Evolutionary conservation across 2,888 invertebrate species (phyloP).

Genomic region (Rutpela maculata): DNA sequence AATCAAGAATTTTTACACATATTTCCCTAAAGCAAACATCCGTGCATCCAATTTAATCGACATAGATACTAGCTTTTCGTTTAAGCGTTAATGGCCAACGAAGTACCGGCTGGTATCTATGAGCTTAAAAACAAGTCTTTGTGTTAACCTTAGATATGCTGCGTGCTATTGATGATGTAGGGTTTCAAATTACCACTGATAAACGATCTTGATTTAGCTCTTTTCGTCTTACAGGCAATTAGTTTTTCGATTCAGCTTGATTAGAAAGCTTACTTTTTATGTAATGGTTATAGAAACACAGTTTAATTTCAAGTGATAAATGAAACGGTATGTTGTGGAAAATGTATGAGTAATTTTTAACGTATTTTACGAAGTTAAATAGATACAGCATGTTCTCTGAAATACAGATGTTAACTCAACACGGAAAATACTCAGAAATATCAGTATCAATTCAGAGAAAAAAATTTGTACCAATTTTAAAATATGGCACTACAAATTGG

Average conservation of each 20-base stretch:
- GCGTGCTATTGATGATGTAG: conserved; percentile 16
- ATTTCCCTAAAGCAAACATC: neutral
- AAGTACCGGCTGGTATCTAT: conserved; percentile 14
- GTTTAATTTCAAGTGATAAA: neutral
- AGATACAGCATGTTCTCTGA: no score
- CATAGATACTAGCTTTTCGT: neutral
- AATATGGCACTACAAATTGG: no score
- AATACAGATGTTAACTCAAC: no score
- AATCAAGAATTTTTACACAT: neutral
- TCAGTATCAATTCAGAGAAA: no score
- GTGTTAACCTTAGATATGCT: neutral
- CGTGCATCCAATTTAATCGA: conserved; percentile 10
- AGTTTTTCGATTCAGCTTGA: conserved; percentile 4
- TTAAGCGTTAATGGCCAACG: neutral
- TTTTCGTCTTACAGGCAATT: conserved; percentile 7
- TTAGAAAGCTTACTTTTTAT: neutral
- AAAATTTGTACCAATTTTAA: no score
- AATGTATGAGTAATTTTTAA: neutral
- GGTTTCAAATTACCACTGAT: conserved; percentile 2
- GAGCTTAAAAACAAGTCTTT: conserved; percentile 11
- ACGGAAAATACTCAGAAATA: no score
- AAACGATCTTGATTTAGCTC: conserved; percentile 3
- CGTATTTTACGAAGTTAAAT: neutral
- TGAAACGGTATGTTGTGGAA: neutral
- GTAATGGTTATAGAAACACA: neutral